These are phyloP conservation scores for Chymomyza caudatula DNA, from an alignment of 2,888 invertebrate species.

Conservation along the genomic window DNA sequence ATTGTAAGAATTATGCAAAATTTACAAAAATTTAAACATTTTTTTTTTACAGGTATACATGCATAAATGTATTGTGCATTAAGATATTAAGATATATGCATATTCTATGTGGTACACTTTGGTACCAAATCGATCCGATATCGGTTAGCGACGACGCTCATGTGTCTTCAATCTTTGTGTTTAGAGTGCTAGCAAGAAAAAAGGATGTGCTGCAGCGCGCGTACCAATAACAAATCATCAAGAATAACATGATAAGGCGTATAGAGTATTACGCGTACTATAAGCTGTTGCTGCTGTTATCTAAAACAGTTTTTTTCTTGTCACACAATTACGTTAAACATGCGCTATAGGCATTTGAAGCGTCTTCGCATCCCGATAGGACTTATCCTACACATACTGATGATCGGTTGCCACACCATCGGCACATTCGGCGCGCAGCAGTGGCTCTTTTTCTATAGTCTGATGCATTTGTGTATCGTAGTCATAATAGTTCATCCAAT, in stretches of 20 bases:
- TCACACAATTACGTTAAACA: constrained; percentile 55
- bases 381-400: constrained; percentile 83
- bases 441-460: constrained; percentile 82
- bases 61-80: constrained; percentile 22
- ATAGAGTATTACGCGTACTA: constrained; percentile 5
- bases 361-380: constrained; percentile 77
- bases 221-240: constrained; percentile 46
- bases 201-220: constrained; percentile 43
- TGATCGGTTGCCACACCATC: constrained; percentile 81
- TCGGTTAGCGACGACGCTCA: constrained; percentile 74
- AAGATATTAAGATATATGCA: constrained; percentile 20
- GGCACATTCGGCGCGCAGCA: constrained; percentile 78
- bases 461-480: constrained; percentile 80
- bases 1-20: constrained; percentile 52
- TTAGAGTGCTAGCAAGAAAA: not conserved
- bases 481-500: constrained; percentile 87
- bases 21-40: constrained; percentile 62
- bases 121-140: constrained; percentile 52
- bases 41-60: constrained; percentile 57
- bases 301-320: constrained; percentile 37
- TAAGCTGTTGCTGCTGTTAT: constrained; percentile 37
- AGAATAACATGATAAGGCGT: constrained; percentile 22
- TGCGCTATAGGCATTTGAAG: constrained; percentile 75
- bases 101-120: not conserved
- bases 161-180: constrained; percentile 36